Percentiles rank a stretch among this genome's conserved stretches.
Conservation (phyloP, 2,113 vertebrate species). For the Colaptes auratus region DNA sequence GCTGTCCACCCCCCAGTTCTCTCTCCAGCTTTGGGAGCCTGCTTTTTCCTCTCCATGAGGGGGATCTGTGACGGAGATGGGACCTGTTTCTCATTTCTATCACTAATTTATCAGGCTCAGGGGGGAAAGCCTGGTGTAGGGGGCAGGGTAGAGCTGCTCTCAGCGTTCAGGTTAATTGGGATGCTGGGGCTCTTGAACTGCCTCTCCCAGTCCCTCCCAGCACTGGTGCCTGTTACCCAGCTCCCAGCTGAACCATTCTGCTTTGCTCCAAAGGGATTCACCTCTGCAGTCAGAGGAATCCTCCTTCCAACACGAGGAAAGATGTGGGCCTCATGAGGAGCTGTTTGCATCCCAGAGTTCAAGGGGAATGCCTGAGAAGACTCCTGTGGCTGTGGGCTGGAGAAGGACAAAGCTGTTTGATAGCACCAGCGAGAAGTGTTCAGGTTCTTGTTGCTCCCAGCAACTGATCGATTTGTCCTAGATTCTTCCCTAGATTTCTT, state of each 20-base stretch:
- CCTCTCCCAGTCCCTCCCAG: accelerated
- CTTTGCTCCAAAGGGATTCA: background rate
- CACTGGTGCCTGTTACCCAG: background rate
- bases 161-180: background rate
- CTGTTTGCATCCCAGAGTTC: background rate
- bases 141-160: background rate
- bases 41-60: background rate
- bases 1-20: accelerated
- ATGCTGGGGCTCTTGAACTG: background rate
- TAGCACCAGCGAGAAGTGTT: background rate
- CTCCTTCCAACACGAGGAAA: accelerated
- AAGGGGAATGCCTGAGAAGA: accelerated
- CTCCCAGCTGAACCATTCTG: accelerated
- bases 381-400: no score
- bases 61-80: background rate
- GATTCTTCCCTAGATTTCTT: background rate
- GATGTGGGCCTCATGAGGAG: background rate
- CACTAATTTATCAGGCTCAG: background rate
- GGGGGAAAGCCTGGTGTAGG: accelerated
- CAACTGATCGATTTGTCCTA: background rate
- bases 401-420: background rate
- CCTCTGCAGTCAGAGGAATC: background rate
- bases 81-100: background rate
- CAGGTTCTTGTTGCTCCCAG: background rate
- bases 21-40: background rate